Base-by-base conservation (phyloP, 2,888 invertebrate species). In the Thyatira batis region DNA sequence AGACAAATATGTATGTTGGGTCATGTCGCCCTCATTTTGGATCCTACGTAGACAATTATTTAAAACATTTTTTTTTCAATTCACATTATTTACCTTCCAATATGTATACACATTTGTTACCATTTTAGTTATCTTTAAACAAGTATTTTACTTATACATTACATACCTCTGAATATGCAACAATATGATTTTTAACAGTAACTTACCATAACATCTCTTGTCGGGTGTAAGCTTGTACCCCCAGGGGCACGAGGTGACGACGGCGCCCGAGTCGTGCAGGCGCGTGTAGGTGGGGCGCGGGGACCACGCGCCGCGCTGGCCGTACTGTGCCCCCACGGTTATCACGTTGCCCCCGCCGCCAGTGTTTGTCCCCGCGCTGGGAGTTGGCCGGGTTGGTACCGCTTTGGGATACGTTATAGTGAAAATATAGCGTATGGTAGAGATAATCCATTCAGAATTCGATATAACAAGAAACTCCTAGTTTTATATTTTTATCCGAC, bases 161-260 rank as follows among this genome's bases (percentile, higher is more conserved):
- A 30, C 11, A 30, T 30, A 11, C 8, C 8, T 3, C 1, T 30
- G 30, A 11, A 30, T 10, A 10, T 30, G 11, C 30, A 30, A 30
- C 1, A 20, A 20, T 17, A 3, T 2, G 21, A 20, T 2, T 30
- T 43, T 23, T 23, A 23, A 11, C 5, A n/a, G n/a, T 17, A 10
- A 4, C 76, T 71, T 62, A 91, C 91, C 91, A 45, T 80, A 68
- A 5, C 96, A 95, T 61, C 95, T 92, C 44, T 94, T 94, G 65
- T 98, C 97, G 0, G 89, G 76, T 9, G 94, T 95, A 9, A 97
- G 86, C 57, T 93, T 94, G 78, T 97, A 98, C 0, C 98, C 98
- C 62, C 94, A 93, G 0, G 97, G 97, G 74, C 98, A 98, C 0
- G 84, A 72, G 9, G 80, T 70, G 23, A 81, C 64, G 21, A 89